Base-by-base conservation (phyloP, 2,888 invertebrate genomes). In the Desoria tigrina region DNA sequence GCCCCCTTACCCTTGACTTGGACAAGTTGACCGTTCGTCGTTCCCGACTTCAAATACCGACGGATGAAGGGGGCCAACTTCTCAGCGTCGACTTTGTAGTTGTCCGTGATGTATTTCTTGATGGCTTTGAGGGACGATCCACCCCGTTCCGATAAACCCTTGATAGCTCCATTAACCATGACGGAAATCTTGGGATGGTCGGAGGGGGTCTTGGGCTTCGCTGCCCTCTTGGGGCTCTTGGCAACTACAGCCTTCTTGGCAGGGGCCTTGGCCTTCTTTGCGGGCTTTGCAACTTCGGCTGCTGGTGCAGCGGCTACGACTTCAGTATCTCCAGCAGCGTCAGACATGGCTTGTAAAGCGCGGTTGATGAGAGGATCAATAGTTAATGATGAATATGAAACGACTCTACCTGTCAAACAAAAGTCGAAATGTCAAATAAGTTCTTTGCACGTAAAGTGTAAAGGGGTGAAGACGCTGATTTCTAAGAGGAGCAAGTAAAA, bases 31-130 rank as follows among this genome's bases (percentile, higher is more conserved):
- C 79, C 79, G 49, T 81, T 80, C 1, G 79, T 80, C 16, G 87
- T 84, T 18, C 84, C 84, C 16, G 79, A 78, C 77, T 85, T 86
- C 68, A 87, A 74, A 73, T 84, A 86, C 66, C 84, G 85, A 70
- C 83, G 85, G 74, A 88, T 86, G 79, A 83, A 86, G 1, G 83
- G 82, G 1, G 84, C 81, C 53, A 84, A 77, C 75, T 85, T 86
- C 66, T 84, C 84, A 1, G 82, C 81, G 77, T 86, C 86, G 16
- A 54, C 28, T 18, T 54, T 84, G 82, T 86, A 86, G 63, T 83
- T 84, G 26, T 82, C 80, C 9, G 82, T 79, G 56, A 88, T 83
- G 78, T 85, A 87, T 77, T 87, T 87, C 78, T 86, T 87, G 78
- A 87, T 86, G 1, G 85, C 84, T 51, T 78, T 78, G 3, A 80